These are phyloP conservation scores for Nephrocerus scutellatus DNA, from an alignment of 2,888 invertebrate genomes.

Conservation along the genomic window DNA sequence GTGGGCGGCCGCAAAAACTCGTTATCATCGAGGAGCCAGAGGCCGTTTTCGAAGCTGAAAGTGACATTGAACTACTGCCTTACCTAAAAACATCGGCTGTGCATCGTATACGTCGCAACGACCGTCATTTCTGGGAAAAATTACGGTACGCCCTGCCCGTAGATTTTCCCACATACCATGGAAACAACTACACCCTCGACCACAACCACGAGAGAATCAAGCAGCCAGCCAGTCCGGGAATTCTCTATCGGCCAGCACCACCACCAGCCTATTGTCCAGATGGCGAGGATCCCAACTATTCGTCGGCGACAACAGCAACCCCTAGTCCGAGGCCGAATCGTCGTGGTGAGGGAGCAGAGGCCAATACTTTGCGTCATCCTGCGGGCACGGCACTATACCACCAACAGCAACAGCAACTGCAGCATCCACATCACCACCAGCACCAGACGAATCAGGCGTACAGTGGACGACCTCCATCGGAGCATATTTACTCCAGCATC, in stretches of 20 bases:
- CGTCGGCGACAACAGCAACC: constrained; percentile 60
- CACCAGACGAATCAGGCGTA: constrained; percentile 36
- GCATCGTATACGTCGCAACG: constrained; percentile 71
- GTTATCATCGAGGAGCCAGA: constrained; percentile 84
- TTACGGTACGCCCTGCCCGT: constrained; percentile 82
- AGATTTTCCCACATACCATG: constrained; percentile 62
- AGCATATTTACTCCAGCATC: constrained; percentile 84
- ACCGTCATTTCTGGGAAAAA: constrained; percentile 91
- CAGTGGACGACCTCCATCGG: constrained; percentile 63
- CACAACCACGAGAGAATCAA: constrained; percentile 47
- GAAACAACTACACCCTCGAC: constrained; percentile 79
- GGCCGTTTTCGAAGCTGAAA: constrained; percentile 72
- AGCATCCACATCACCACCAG: constrained; percentile 44
- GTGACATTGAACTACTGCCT: constrained; percentile 81
- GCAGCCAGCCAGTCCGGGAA: constrained; percentile 46
- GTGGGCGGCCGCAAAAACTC: constrained; percentile 77
- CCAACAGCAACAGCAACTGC: constrained; percentile 49
- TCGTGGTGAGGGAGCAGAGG: constrained; percentile 36
- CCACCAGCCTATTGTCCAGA: constrained; percentile 46
- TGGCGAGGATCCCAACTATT: constrained; percentile 55
- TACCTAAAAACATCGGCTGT: constrained; percentile 79
- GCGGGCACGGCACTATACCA: constrained; percentile 44
- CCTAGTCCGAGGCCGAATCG: constrained; percentile 53
- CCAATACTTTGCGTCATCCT: constrained; percentile 20
- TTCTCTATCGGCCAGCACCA: constrained; percentile 45